Evolutionary conservation across 2,888 invertebrate genomes (phyloP), one percentile per base, ranked within the genome.

Genomic region (Hypsopygia costalis): DNA sequence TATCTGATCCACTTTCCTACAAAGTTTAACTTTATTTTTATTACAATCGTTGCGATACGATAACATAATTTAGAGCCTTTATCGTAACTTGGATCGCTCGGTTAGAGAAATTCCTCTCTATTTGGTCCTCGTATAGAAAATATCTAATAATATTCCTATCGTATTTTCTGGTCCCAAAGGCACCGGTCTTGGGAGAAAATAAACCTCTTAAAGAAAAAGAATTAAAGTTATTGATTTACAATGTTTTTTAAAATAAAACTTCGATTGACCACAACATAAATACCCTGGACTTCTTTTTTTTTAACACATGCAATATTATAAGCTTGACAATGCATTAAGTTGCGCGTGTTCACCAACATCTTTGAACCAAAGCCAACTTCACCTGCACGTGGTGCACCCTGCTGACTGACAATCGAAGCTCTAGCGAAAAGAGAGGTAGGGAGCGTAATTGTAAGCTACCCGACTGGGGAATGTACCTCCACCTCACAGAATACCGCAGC

Each of bases 21-120:
- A 41, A 53, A 59, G 54, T 54, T 57, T 45, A 53, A 59, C 57
- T 62, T 65, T 61, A 67, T 63, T 72, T 69, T 69, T 74, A 64
- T 66, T 55, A 58, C 47, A 58, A 56, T 54, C 53, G 56, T 62
- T 56, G 51, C 55, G 56, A 62, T 57, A 58, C 67, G 74, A 75
- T 72, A 75, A 66, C 64, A 69, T 68, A 67, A 75, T 74, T 76
- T 73, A 71, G 61, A 62, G 50, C 62, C 58, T 66, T 68, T 75
- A 77, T 75, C 74, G 61, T 48, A 47, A 62, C 61, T 63, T 58
- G 52, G 55, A 66, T 67, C 66, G 62, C 52, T 45, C 54, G 49
- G 51, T 52, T 50, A 49, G 55, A 52, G 53, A 60, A 68, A 65
- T 60, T 62, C 36, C 43, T 43, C 47, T 50, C 47, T 55, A 44